phyloP scores from a whole-genome alignment of 2,888 invertebrate genomes.

The Homarus gammarus region DNA sequence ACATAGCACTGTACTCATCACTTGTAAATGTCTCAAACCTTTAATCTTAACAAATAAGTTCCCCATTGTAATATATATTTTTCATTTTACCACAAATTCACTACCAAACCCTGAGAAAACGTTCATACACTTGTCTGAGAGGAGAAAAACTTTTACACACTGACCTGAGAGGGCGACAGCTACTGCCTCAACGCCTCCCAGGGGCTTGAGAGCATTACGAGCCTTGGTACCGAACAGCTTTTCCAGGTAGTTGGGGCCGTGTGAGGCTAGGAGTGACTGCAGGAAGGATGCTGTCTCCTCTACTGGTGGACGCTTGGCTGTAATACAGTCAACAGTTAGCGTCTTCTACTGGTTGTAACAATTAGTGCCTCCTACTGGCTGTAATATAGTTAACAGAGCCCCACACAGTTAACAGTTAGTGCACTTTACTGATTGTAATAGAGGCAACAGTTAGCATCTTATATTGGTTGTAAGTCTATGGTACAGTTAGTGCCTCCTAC shows the following conservation, averaged over 20 bases:
- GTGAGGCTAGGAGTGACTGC: slow-evolving; percentile 94
- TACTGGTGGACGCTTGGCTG: slow-evolving; percentile 97
- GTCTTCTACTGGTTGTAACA: not conserved
- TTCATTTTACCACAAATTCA: too few relatives aligned
- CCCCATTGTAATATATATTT: too few relatives aligned
- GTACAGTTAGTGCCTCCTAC: too few relatives aligned
- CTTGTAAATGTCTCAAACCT: too few relatives aligned
- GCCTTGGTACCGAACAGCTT: slow-evolving; percentile 97
- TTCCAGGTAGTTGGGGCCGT: slow-evolving; percentile 97
- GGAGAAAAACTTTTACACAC: too few relatives aligned
- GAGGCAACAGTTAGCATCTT: not conserved
- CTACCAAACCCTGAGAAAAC: not conserved
- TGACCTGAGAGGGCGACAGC: slow-evolving; percentile 96
- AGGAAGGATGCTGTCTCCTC: slow-evolving; percentile 97
- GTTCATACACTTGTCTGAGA: too few relatives aligned
- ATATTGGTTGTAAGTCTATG: too few relatives aligned
- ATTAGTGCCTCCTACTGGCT: too few relatives aligned
- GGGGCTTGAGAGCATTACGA: slow-evolving; percentile 91
- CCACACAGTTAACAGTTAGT: too few relatives aligned
- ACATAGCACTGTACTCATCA: too few relatives aligned
- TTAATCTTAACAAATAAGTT: too few relatives aligned
- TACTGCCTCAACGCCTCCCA: slow-evolving; percentile 96
- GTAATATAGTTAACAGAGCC: too few relatives aligned
- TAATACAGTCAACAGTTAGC: slow-evolving; percentile 77
- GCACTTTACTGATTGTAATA: slow-evolving; percentile 84